phyloP scores from a whole-genome alignment of 2,797 vertebrate species.

The Allobates femoralis region DNA sequence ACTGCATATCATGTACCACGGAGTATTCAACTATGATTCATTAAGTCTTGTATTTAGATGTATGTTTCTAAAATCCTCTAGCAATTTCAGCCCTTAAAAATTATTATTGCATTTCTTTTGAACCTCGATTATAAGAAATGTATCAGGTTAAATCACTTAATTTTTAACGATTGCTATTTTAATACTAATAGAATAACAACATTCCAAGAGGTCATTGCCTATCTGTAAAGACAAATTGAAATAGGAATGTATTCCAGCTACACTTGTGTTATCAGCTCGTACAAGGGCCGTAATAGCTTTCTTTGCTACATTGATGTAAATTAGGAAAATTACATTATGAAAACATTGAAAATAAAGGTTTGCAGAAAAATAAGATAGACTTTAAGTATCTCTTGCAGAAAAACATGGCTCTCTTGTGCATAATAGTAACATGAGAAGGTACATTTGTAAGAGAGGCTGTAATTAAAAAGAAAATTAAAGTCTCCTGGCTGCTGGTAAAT shows the following conservation, averaged over 20 bases:
- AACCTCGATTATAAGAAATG: conserved; percentile 37
- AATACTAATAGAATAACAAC: conserved; percentile 26
- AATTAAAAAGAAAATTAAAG: neutral
- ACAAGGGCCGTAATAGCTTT: conserved; percentile 41
- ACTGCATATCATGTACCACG: conserved; percentile 61
- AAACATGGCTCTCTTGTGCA: conserved; percentile 14
- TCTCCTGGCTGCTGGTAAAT: neutral
- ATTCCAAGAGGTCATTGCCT: conserved; percentile 1
- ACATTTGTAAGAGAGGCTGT: neutral
- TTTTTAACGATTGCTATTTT: conserved; percentile 23
- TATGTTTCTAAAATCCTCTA: conserved; percentile 49
- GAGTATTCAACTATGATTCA: conserved; percentile 60
- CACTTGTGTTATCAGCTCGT: conserved; percentile 41
- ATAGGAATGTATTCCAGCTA: neutral
- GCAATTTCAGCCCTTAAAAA: conserved; percentile 47
- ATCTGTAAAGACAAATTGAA: conserved; percentile 38
- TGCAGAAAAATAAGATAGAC: neutral
- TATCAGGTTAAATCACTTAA: conserved; percentile 28
- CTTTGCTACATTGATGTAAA: conserved; percentile 43
- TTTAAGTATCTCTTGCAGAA: conserved; percentile 19
- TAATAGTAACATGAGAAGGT: neutral
- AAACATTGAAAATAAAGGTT: conserved; percentile 33
- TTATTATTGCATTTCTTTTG: conserved; percentile 50
- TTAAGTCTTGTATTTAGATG: conserved; percentile 57
- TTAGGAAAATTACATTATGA: conserved; percentile 36